phyloP scores from a whole-genome alignment of 2,797 vertebrate genomes.

The Danionella dracula region DNA sequence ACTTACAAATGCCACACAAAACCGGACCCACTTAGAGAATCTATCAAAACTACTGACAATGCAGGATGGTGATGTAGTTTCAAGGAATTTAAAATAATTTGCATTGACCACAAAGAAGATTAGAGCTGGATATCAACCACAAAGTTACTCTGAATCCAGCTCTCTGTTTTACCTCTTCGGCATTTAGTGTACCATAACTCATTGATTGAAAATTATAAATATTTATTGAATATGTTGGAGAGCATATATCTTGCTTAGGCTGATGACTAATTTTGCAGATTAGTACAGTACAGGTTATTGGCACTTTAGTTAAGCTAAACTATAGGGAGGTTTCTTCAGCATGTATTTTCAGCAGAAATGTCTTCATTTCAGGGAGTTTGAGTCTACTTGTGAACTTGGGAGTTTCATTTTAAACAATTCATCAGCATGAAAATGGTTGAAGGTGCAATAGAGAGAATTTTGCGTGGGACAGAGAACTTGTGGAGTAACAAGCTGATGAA shows the following conservation, averaged over 20 bases:
- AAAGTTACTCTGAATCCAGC: slow-evolving; percentile 35
- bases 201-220: slow-evolving; percentile 45
- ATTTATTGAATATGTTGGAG: no score
- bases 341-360: slow-evolving; percentile 4
- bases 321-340: slow-evolving; percentile 19
- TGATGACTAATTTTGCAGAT: slow-evolving; percentile 36
- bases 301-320: slow-evolving; percentile 16
- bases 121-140: not conserved
- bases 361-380: not conserved
- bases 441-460: slow-evolving; percentile 17
- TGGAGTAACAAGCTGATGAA: slow-evolving; percentile 7
- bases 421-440: slow-evolving; percentile 27
- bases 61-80: slow-evolving; percentile 8
- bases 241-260: slow-evolving; percentile 48
- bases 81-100: slow-evolving; percentile 13
- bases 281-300: slow-evolving; percentile 29
- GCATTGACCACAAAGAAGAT: not conserved
- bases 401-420: slow-evolving; percentile 27
- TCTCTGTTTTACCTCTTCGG: slow-evolving; percentile 39
- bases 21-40: no score
- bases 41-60: not conserved
- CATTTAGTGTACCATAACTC: slow-evolving; percentile 36
- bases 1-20: slow-evolving; percentile 4
- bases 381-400: slow-evolving; percentile 29
- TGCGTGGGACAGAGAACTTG: not conserved